These are phyloP conservation scores for Eucera pruinosa DNA, from an alignment of 2,888 invertebrate species.

Conservation along the genomic window DNA sequence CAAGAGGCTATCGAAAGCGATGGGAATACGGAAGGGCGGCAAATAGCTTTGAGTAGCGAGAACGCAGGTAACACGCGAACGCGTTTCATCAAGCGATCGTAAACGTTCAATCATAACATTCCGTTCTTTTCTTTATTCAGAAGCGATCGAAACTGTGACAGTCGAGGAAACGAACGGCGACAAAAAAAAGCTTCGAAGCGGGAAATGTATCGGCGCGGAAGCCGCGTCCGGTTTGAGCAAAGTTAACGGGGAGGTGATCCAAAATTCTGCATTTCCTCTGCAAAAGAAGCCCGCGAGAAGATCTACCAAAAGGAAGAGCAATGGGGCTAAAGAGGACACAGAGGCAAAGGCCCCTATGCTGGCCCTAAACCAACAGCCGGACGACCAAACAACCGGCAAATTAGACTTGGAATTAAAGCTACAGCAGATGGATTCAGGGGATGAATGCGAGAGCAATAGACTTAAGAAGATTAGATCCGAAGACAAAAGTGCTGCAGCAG, in stretches of 20 bases:
- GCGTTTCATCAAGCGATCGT: neutral
- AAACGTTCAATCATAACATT: too few species aligned
- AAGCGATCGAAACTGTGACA: conserved; percentile 15
- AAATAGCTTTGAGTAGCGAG: conserved; percentile 34
- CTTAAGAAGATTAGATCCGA: conserved; percentile 61
- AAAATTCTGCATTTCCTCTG: too few species aligned
- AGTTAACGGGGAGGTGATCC: conserved; percentile 9
- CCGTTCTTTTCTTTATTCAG: too few species aligned
- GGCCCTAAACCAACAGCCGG: neutral
- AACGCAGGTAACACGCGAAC: conserved; percentile 11
- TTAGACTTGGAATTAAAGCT: neutral
- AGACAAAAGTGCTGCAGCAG: conserved; percentile 13
- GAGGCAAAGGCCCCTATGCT: conserved; percentile 38
- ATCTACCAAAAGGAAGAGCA: conserved; percentile 42
- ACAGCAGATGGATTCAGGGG: conserved; percentile 10
- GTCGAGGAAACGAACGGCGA: conserved; percentile 25
- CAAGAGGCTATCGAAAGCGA: conserved; percentile 29
- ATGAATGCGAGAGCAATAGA: conserved; percentile 37
- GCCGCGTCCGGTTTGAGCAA: conserved; percentile 11
- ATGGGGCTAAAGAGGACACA: conserved; percentile 15
- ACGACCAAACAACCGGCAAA: neutral
- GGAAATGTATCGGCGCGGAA: conserved; percentile 50
- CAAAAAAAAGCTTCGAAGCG: conserved; percentile 54
- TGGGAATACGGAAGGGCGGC: conserved; percentile 1
- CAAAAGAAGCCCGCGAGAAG: conserved; percentile 43